Conservation (phyloP, 2,113 vertebrate genomes). For the Ceyx melanurus region DNA sequence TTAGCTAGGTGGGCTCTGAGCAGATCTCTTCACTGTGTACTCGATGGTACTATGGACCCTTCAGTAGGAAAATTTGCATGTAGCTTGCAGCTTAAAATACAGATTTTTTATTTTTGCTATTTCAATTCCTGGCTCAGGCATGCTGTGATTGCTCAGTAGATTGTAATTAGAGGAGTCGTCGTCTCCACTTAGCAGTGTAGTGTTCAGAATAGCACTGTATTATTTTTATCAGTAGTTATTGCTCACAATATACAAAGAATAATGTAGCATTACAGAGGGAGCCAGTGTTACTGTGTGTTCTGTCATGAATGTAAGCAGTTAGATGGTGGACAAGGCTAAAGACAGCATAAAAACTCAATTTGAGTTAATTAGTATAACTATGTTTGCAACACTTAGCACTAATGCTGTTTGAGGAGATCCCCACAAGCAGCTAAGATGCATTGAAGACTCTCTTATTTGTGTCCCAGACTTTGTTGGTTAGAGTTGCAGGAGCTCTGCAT, state of each 20-base stretch:
- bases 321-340: not conserved
- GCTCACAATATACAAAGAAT: not conserved
- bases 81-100: not conserved
- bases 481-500: not conserved
- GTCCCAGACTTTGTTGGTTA: not conserved
- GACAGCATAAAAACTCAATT: not conserved
- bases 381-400: not conserved
- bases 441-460: not conserved
- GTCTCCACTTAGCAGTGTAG: not conserved
- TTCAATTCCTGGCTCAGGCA: not conserved
- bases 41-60: not conserved
- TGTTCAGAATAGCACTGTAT: not conserved
- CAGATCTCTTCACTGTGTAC: not conserved
- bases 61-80: not conserved
- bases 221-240: not conserved
- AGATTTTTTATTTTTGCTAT: not conserved
- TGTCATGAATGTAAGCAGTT: not conserved
- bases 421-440: not conserved
- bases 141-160: not conserved
- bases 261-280: not conserved
- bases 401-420: not conserved
- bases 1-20: not conserved
- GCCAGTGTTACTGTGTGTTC: not conserved
- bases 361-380: not conserved
- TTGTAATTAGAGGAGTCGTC: not conserved